phyloP scores from a whole-genome alignment of 2,888 invertebrate genomes.

The Chalcis sispes region DNA sequence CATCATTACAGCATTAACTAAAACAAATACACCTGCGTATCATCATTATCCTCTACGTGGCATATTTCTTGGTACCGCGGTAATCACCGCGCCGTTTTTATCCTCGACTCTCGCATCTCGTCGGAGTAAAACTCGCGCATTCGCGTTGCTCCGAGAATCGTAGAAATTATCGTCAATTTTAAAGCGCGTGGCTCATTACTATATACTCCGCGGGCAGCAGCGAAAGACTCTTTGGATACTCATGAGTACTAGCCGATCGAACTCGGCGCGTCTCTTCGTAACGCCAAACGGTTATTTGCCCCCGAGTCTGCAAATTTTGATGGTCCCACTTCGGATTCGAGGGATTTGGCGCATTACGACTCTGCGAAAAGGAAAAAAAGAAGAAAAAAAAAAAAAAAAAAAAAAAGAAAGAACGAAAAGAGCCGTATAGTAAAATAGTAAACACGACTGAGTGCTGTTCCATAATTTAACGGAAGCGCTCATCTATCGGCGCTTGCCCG shows the following conservation, averaged over 20 bases:
- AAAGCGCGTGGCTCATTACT: background rate
- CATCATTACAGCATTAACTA: too few relatives aligned
- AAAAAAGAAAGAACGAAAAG: slow-evolving; percentile 15
- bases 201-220: slow-evolving; percentile 11
- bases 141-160: slow-evolving; percentile 37
- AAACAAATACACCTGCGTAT: too few relatives aligned
- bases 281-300: slow-evolving; percentile 52
- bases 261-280: slow-evolving; percentile 19
- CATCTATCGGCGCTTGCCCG: too few relatives aligned
- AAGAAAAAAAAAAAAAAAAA: slow-evolving; percentile 3
- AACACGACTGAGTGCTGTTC: slow-evolving; percentile 8
- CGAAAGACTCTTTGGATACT: background rate
- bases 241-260: background rate
- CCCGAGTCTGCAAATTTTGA: slow-evolving; percentile 39
- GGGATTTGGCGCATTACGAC: slow-evolving; percentile 39
- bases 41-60: too few relatives aligned
- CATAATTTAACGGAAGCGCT: slow-evolving; percentile 38
- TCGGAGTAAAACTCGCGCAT: background rate
- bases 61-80: slow-evolving; percentile 13
- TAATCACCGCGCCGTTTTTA: too few relatives aligned
- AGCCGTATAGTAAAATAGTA: background rate
- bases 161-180: slow-evolving; percentile 50
- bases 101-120: too few relatives aligned
- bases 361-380: background rate
- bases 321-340: slow-evolving; percentile 48